A percentile compares a stretch with the other conserved stretches of the same genome.
Evolutionary conservation across 2,888 invertebrate species (phyloP).

Genomic region (Lochmaea crataegi): DNA sequence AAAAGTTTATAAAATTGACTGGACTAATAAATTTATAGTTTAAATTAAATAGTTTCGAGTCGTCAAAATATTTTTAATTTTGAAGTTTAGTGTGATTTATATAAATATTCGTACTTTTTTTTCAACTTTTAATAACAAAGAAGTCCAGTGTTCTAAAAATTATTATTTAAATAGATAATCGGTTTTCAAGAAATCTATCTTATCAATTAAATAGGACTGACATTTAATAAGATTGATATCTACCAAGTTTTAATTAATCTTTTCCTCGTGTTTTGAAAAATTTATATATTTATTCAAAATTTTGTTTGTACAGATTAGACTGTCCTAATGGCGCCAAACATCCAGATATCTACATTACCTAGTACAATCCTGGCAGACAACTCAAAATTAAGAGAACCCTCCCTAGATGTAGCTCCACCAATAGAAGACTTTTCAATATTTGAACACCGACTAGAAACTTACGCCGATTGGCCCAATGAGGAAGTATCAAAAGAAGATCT

Average conservation of each 20-base stretch:
- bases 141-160: background rate
- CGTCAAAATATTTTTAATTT: no score
- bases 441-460: conserved; percentile 74
- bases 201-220: background rate
- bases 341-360: background rate
- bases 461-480: conserved; percentile 73
- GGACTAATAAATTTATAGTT: no score
- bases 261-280: no score
- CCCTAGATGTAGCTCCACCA: background rate
- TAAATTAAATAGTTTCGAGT: no score
- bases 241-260: background rate
- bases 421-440: conserved; percentile 21
- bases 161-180: background rate
- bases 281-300: background rate
- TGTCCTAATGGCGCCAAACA: background rate
- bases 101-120: no score
- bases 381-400: conserved; percentile 38
- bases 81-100: no score
- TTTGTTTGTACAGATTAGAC: background rate
- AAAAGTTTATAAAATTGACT: no score
- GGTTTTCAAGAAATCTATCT: background rate
- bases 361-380: conserved; percentile 40
- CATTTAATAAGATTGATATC: background rate
- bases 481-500: conserved; percentile 73
- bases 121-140: background rate